Percentiles rank a stretch among this genome's conserved stretches.
phyloP scores from a whole-genome alignment of 2,888 invertebrate species.

The Apocheima hispidaria region DNA sequence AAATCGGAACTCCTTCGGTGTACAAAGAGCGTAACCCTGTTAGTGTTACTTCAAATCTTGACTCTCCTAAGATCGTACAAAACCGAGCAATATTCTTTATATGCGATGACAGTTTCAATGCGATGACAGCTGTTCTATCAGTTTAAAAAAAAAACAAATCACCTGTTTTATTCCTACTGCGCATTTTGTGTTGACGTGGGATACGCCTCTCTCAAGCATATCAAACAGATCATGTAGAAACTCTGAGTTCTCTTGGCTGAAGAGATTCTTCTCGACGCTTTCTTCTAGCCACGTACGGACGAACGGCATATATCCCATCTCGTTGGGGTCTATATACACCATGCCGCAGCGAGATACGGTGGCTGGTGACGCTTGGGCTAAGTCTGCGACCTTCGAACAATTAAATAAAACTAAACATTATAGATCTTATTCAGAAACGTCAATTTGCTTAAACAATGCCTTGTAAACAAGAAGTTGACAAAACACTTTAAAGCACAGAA shows the following conservation, averaged over 20 bases:
- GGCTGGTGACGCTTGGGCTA: slow-evolving; percentile 96
- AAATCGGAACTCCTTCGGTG: too few relatives aligned
- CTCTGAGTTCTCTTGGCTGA: slow-evolving; percentile 86
- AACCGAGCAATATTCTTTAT: too few relatives aligned
- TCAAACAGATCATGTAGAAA: slow-evolving; percentile 89
- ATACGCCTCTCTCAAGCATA: slow-evolving; percentile 89
- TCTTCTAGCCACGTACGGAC: slow-evolving; percentile 91
- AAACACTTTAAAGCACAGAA: too few relatives aligned
- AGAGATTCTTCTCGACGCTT: slow-evolving; percentile 77
- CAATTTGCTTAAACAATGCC: too few relatives aligned
- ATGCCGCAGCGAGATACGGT: slow-evolving; percentile 94
- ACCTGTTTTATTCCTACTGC: slow-evolving; percentile 91
- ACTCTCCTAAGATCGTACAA: too few relatives aligned
- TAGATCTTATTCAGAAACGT: not conserved
- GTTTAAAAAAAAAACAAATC: not conserved
- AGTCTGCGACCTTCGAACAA: slow-evolving; percentile 87
- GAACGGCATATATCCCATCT: slow-evolving; percentile 92
- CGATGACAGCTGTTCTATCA: too few relatives aligned
- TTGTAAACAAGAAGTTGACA: not conserved
- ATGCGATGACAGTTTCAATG: too few relatives aligned
- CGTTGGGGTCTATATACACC: slow-evolving; percentile 95
- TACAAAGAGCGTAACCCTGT: too few relatives aligned
- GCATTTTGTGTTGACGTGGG: slow-evolving; percentile 89
- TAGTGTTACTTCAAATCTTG: too few relatives aligned
- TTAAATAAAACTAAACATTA: not conserved